Evolutionary conservation across 2,797 vertebrate genomes (phyloP), one percentile per base, ranked within the genome.

Genomic region (Phoeniculus purpureus): DNA sequence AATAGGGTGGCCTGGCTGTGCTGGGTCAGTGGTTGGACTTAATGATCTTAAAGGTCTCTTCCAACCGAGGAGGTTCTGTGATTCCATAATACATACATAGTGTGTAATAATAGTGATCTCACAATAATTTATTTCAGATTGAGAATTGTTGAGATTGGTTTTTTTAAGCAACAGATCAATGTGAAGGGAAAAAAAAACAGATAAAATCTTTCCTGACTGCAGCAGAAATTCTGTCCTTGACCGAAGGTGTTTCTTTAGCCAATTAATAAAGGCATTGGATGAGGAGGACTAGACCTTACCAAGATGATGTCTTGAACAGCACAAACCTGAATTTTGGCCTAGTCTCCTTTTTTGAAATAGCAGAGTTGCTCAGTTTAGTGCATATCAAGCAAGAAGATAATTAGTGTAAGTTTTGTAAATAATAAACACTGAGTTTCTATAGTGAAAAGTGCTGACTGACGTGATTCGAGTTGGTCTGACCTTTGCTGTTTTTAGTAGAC

Each of bases 131-230:
- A 12, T 51, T 74, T 75, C 22, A 50, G 43, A 66, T 10, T 50
- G 34, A 43, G 23, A 52, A 45, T 27, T 7, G 15, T 48, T 60
- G n/a, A 18, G n/a, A 0, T 60, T 25, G 0, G 26, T 8, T 48
- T 56, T 90, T 60, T 47, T 17, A 71, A 47, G 8, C 8, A 64
- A 13, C 31, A n/a, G 52, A 56, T 60, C 40, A 60, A 2, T 18
- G 3, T 47, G 26, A 88, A 81, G 22, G 21, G 32, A 20, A 60
- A 71, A 32, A 32, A 34, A 56, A 56, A 0, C 16, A 52, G 27
- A 9, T 51, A 45, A 75, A 78, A 25, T 18, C 26, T 75, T 76
- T 76, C 14, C 23, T 52, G 54, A 27, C 66, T 67, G 52, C 12
- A 19, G 25, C 27, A 58, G n/a, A 51, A 43, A 23, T 74, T 43